Conservation (phyloP, 2,888 invertebrate species). For the Amphiduros pacificus region DNA sequence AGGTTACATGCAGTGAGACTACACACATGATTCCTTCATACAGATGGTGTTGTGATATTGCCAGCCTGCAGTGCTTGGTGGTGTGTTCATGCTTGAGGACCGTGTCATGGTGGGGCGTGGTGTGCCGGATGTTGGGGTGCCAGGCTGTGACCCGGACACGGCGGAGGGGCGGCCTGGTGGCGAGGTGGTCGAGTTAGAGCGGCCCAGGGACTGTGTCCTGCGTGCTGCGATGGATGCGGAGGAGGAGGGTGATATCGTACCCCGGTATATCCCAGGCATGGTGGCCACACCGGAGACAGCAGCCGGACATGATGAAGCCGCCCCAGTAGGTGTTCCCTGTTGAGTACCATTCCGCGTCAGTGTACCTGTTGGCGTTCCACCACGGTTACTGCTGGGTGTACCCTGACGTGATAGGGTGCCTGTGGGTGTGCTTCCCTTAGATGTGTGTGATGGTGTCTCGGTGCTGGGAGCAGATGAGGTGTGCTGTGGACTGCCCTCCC, state of each 20-base stretch:
- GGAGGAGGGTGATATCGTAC: neutral
- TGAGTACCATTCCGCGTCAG: neutral
- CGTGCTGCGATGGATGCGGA: too few relatives aligned
- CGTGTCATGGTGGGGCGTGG: neutral
- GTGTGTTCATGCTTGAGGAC: neutral
- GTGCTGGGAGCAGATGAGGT: neutral
- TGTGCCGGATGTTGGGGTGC: neutral
- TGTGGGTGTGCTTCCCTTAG: neutral
- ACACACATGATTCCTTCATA: slow-evolving; percentile 18
- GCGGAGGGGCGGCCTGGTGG: neutral
- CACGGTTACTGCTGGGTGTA: neutral
- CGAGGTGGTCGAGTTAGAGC: neutral
- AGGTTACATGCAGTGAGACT: neutral
- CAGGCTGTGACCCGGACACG: neutral
- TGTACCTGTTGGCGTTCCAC: neutral
- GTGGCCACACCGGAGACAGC: neutral
- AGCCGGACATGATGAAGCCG: neutral
- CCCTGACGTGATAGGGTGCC: neutral
- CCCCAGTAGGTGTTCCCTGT: neutral
- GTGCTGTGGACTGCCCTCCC: neutral
- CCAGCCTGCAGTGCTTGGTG: slow-evolving; percentile 2
- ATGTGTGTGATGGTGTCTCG: neutral
- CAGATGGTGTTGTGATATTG: slow-evolving; percentile 3
- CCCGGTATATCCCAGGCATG: neutral
- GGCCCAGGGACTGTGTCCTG: neutral